Percentiles rank a stretch among this genome's conserved stretches.
Conservation (phyloP, 2,113 vertebrate species). For the Thamnaconus septentrionalis region DNA sequence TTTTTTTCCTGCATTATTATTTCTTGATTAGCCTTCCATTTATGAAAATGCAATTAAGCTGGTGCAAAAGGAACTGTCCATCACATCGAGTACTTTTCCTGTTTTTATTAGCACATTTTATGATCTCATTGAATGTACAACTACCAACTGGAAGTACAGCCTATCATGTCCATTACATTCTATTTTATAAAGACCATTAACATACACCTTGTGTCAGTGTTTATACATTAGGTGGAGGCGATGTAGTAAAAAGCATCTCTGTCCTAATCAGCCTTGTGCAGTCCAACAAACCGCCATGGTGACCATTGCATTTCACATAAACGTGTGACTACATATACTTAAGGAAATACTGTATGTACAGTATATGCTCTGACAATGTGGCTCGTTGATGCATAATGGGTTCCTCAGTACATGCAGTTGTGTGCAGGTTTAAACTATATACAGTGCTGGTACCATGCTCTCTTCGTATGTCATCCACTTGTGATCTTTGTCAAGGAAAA, state of each 20-base stretch:
- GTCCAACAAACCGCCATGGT: slow-evolving; percentile 14
- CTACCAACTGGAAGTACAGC: slow-evolving; percentile 46
- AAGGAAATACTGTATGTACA: slow-evolving; percentile 35
- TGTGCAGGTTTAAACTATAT: slow-evolving; percentile 45
- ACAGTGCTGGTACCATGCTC: slow-evolving; percentile 71
- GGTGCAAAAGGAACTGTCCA: no score
- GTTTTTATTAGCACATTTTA: slow-evolving; percentile 57
- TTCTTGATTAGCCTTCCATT: no score
- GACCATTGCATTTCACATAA: slow-evolving; percentile 26
- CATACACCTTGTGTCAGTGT: slow-evolving; percentile 21
- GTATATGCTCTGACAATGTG: slow-evolving; percentile 44
- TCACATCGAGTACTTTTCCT: background rate
- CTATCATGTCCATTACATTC: slow-evolving; percentile 45
- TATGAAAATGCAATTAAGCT: no score
- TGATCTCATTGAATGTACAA: slow-evolving; percentile 40
- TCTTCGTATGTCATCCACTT: slow-evolving; percentile 22
- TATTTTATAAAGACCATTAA: slow-evolving; percentile 33
- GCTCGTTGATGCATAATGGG: slow-evolving; percentile 64
- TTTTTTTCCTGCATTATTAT: no score
- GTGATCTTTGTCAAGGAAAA: slow-evolving; percentile 12
- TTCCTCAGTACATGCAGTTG: slow-evolving; percentile 59
- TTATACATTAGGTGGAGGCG: slow-evolving; percentile 34
- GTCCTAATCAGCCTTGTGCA: slow-evolving; percentile 22
- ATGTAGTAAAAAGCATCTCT: slow-evolving; percentile 53
- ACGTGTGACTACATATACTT: slow-evolving; percentile 38